phyloP scores from a whole-genome alignment of 1,140 invertebrate species.

The Sipha flava region DNA sequence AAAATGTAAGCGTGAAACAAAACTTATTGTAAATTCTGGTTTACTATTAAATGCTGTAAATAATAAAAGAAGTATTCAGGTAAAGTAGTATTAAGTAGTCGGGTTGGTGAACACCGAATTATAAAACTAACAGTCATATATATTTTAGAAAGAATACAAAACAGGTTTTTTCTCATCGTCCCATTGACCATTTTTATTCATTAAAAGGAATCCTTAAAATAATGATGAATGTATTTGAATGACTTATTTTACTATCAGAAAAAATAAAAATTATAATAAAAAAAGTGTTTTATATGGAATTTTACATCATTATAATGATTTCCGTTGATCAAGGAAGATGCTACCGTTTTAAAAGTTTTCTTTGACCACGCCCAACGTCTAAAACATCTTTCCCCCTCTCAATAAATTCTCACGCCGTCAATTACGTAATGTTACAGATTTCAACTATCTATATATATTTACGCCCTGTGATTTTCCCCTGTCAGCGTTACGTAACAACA shows the following conservation, averaged over 20 bases:
- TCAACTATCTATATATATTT: neutral
- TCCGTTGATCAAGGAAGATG: neutral
- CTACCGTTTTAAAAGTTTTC: neutral
- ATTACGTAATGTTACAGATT: constrained; percentile 3
- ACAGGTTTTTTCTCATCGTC: neutral
- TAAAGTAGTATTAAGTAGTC: neutral
- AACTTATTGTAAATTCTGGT: neutral
- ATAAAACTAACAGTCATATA: neutral
- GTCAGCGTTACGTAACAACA: neutral
- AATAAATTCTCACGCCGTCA: constrained; percentile 1
- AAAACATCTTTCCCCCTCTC: neutral
- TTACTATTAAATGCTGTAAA: neutral
- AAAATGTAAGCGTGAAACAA: neutral
- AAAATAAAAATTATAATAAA: neutral
- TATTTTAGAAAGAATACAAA: neutral
- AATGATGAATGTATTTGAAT: neutral
- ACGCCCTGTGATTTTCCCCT: neutral
- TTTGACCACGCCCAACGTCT: neutral
- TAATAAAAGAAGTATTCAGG: too few relatives aligned
- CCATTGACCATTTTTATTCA: neutral
- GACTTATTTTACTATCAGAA: neutral
- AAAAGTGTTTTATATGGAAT: neutral
- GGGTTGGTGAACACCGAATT: neutral
- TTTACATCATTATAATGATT: neutral
- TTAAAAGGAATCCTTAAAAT: neutral